Evolutionary conservation across 1,140 invertebrate species (phyloP), one percentile per base, ranked within the genome.

Genomic region (Thrips palmi): DNA sequence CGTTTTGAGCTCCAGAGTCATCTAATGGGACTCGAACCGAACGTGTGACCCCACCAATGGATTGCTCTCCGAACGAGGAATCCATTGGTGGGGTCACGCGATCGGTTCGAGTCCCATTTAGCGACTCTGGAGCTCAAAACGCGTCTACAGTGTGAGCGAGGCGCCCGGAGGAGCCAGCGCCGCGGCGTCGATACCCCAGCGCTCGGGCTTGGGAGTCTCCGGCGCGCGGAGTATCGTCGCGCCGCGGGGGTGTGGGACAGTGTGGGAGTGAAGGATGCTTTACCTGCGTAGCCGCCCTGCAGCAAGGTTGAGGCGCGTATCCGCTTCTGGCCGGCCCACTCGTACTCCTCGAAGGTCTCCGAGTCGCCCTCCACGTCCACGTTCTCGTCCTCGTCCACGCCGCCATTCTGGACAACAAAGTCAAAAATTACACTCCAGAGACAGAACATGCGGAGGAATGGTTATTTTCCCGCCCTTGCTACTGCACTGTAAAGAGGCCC

Each of bases 281-380:
- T 43, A 72, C 71, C 68, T 41, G 63, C 64, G 47, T 77, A 75
- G 28, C 77, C 76, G 7, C 77, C 78, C 45, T 73, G 64, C 17
- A 82, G 58, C 47, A 82, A 57, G 6, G 68, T 67, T 0, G 73
- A 72, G 1, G 71, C 74, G 23, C 77, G 59, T 24, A 82, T 69
- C 49, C 79, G 60, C 41, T 71, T 72, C 49, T 83, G 77, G 2
- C 77, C 77, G 7, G 77, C 76, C 80, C 80, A 84, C 48, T 80
- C 77, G 49, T 84, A 85, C 46, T 83, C 80, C 48, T 84, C 80
- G 50, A 69, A 81, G 24, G 58, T 61, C 41, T 68, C 66, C 5
- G 61, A 54, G 44, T 75, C 71, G 17, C 72, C 70, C 52, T 77
- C 73, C 14, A 76, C 72, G 47, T 71, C 69, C 24, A 78, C 72